Conservation (phyloP, 2,797 vertebrate genomes). For the Gobio occitaniae region DNA sequence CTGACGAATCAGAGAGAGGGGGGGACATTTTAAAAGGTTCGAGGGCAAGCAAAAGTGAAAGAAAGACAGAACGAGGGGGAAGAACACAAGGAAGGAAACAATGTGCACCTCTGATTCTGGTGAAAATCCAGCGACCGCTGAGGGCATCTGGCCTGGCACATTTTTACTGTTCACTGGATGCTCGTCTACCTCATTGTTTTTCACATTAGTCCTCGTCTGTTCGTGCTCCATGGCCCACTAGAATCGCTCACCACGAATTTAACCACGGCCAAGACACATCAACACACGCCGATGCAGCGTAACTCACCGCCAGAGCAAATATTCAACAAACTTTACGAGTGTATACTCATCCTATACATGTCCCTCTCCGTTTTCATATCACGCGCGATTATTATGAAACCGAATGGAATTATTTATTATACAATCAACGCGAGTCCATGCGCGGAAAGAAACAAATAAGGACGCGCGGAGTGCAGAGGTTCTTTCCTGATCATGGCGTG, state of each 20-base stretch:
- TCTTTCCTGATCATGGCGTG: conserved; percentile 66
- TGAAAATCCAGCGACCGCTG: conserved; percentile 77
- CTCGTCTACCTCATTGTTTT: conserved; percentile 75
- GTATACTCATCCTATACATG: conserved; percentile 34
- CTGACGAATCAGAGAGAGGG: conserved; percentile 96
- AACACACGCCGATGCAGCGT: conserved; percentile 58
- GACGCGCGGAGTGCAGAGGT: conserved; percentile 38
- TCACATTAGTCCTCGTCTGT: conserved; percentile 73
- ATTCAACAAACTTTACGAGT: conserved; percentile 56
- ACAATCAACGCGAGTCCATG: conserved; percentile 13
- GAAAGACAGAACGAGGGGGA: conserved; percentile 81
- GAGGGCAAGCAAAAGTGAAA: conserved; percentile 95
- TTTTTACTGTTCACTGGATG: conserved; percentile 65
- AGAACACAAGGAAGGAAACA: conserved; percentile 70
- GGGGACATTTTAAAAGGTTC: conserved; percentile 97
- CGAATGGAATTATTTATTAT: conserved; percentile 21
- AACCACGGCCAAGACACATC: conserved; percentile 64
- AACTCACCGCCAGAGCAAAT: conserved; percentile 58
- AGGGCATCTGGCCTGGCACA: conserved; percentile 70
- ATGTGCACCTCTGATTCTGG: conserved; percentile 81
- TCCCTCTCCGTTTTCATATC: conserved; percentile 46
- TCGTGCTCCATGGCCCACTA: conserved; percentile 71
- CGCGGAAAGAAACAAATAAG: conserved; percentile 31
- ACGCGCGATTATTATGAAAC: conserved; percentile 44
- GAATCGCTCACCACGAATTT: conserved; percentile 62